Conservation (phyloP, 2,888 invertebrate species). For the Prosopocoilus inquinatus region DNA sequence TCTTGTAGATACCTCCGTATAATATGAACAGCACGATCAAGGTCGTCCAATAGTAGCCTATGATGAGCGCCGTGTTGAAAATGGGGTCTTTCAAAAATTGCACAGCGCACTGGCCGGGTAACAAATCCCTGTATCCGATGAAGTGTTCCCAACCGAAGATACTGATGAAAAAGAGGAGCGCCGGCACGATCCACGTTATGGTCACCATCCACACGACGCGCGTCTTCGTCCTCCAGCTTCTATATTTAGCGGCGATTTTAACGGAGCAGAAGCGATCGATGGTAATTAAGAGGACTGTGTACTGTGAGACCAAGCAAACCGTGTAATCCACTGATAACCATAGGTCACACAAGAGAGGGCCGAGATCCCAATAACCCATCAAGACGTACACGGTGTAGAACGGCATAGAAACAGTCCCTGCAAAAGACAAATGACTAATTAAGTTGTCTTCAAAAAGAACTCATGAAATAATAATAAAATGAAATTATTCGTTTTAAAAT, state of each 20-base stretch:
- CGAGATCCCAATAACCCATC: slow-evolving; percentile 95
- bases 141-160: slow-evolving; percentile 99
- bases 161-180: slow-evolving; percentile 92
- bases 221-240: slow-evolving; percentile 94
- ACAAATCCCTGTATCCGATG: slow-evolving; percentile 76
- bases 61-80: slow-evolving; percentile 95
- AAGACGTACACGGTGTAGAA: slow-evolving; percentile 97
- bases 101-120: slow-evolving; percentile 88
- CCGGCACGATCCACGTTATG: slow-evolving; percentile 96
- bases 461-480: neutral
- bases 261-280: slow-evolving; percentile 98
- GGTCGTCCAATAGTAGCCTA: slow-evolving; percentile 97
- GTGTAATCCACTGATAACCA: slow-evolving; percentile 99
- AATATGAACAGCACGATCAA: slow-evolving; percentile 91
- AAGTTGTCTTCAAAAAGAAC: neutral
- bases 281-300: slow-evolving; percentile 97
- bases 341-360: slow-evolving; percentile 92
- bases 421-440: slow-evolving; percentile 25
- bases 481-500: too few species aligned
- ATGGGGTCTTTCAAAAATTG: slow-evolving; percentile 97
- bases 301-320: slow-evolving; percentile 97
- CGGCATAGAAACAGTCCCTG: slow-evolving; percentile 96
- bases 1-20: slow-evolving; percentile 96
- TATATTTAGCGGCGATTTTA: slow-evolving; percentile 95
- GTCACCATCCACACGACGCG: slow-evolving; percentile 94